Evolutionary conservation across 2,113 vertebrate species (phyloP).

Genomic region (Mus musculus): GRCm39 chr19:18544501-18545000

Average conservation of each 20-base stretch:
- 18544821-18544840: not conserved
- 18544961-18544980: no score
- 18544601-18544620: not conserved
- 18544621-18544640: not conserved
- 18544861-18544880: not conserved
- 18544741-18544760: not conserved
- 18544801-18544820: not conserved
- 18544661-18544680: not conserved
- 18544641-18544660: not conserved
- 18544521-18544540: no score
- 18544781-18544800: not conserved
- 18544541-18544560: no score
- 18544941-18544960: not conserved
- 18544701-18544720: not conserved
- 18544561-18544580: no score
- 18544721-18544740: not conserved
- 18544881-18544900: not conserved
- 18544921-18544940: not conserved
- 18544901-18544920: not conserved
- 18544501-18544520: no score
- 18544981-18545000: no score
- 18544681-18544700: not conserved
- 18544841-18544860: not conserved
- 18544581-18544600: no score
- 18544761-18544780: not conserved